Base-by-base conservation (phyloP, 1,140 invertebrate species). In the Zaprionus africanus region DNA sequence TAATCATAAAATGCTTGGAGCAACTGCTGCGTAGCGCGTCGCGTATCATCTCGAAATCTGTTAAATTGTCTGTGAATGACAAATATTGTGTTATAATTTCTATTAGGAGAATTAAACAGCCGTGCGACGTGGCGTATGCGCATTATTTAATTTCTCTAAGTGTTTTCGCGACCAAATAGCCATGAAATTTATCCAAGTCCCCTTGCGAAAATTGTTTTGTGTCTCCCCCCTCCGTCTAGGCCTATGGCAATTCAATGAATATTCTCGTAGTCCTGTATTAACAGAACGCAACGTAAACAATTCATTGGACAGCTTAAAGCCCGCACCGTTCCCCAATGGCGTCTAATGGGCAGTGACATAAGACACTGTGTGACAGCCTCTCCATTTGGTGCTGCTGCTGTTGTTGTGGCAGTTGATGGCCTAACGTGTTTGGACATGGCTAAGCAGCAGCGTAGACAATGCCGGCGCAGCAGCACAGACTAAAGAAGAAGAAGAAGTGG, bases 21-120 rank as follows among this genome's bases (percentile, higher is more conserved):
- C 41, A 53, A 31, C 31, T 56, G 71, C 49, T 22, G 7, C 19
- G 6, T 49, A 7, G 46, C 19, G 41, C n/a, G 46, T 11, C n/a
- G 4, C 24, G 65, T 68, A 59, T 76, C 64, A 64, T 69, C 53
- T 36, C 31, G 34, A 71, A 88, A 83, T 85, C 84, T 90, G 85
- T 90, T 90, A 82, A 90, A 90, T 90, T 85, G 85, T 78, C 86
- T 82, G 85, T 90, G 79, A 90, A 90, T 90, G 85, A 90, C 85
- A 90, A 90, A 90, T 90, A 90, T 90, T 90, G 85, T 90, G 86
- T 80, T 82, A 90, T 90, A 90, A 90, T 90, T 79, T 81, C 85
- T 85, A 90, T 90, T 90, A 85, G 70, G 70, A 67, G 88, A 90
- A 90, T 90, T 90, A 82, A 90, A 82, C 76, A 79, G 60, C 57